A percentile compares a stretch with the other conserved stretches of the same genome.
Evolutionary conservation across 2,888 invertebrate species (phyloP).

Genomic region (Callyntrura sp.): DNA sequence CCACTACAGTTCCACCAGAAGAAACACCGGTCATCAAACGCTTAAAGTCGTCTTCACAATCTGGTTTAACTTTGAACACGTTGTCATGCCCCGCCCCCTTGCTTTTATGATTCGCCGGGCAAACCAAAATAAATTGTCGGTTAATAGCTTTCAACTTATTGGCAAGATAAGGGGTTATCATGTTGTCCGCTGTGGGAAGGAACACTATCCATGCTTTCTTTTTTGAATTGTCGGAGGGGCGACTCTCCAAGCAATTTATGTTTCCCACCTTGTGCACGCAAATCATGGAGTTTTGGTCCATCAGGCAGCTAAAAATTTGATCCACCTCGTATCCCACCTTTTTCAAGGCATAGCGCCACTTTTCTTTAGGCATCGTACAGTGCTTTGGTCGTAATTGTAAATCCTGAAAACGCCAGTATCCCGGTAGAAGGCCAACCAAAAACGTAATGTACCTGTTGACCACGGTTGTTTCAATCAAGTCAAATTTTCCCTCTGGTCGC

Average conservation of each 20-base stretch:
- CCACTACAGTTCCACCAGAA: neutral
- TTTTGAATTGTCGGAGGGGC: neutral
- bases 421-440: constrained; percentile 20
- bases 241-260: neutral
- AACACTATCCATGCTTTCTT: constrained; percentile 14
- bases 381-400: constrained; percentile 30
- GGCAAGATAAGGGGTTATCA: neutral
- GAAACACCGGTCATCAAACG: neutral
- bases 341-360: constrained; percentile 15
- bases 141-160: neutral
- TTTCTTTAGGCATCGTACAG: constrained; percentile 15
- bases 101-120: neutral
- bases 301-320: constrained; percentile 19
- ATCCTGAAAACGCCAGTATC: constrained; percentile 56
- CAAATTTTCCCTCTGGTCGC: neutral
- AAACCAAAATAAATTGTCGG: neutral
- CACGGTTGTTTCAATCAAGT: constrained; percentile 16
- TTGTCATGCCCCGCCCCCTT: neutral
- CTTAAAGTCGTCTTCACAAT: constrained; percentile 37
- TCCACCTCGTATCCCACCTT: neutral
- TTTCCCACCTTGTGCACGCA: neutral
- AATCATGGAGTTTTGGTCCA: constrained; percentile 47
- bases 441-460: constrained; percentile 34
- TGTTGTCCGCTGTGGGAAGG: neutral
- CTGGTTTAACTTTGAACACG: neutral